Conservation (phyloP, 2,797 vertebrate species). For the Lutjanus campechanus region DNA sequence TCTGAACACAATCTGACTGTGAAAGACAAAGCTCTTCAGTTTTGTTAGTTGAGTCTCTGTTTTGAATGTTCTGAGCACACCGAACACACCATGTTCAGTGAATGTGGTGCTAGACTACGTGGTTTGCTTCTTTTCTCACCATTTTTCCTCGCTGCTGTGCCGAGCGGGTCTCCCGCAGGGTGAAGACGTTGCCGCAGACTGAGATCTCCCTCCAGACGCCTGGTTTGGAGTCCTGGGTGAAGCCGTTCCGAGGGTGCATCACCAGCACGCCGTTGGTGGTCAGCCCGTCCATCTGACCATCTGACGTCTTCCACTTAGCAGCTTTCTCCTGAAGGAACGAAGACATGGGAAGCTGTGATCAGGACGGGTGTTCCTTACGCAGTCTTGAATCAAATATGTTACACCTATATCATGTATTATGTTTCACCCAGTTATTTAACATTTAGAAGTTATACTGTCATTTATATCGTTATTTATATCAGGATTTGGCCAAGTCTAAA, state of each 20-base stretch:
- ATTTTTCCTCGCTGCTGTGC: conserved; percentile 98
- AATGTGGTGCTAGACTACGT: background rate
- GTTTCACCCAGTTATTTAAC: too few species aligned
- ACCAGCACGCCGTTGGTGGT: conserved; percentile 98
- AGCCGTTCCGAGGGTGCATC: conserved; percentile 97
- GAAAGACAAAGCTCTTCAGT: background rate
- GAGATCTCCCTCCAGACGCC: conserved; percentile 99
- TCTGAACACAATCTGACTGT: background rate
- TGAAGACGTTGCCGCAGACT: conserved; percentile 97
- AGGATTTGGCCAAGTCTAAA: background rate
- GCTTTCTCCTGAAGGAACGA: conserved; percentile 91
- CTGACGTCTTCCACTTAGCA: conserved; percentile 96
- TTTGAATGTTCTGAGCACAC: background rate
- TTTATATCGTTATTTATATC: background rate
- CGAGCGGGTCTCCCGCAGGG: conserved; percentile 95
- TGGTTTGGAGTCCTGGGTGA: conserved; percentile 97
- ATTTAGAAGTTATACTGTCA: background rate
- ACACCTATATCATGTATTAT: background rate
- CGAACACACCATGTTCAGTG: background rate
- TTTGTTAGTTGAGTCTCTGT: background rate
- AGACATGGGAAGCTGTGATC: background rate
- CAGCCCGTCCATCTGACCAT: conserved; percentile 97
- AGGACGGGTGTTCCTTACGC: background rate
- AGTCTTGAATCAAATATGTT: background rate
- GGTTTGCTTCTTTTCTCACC: conserved; percentile 82